These are phyloP conservation scores for Dolichallabes microphthalmus DNA, from an alignment of 2,113 vertebrate genomes.

Conservation along the genomic window DNA sequence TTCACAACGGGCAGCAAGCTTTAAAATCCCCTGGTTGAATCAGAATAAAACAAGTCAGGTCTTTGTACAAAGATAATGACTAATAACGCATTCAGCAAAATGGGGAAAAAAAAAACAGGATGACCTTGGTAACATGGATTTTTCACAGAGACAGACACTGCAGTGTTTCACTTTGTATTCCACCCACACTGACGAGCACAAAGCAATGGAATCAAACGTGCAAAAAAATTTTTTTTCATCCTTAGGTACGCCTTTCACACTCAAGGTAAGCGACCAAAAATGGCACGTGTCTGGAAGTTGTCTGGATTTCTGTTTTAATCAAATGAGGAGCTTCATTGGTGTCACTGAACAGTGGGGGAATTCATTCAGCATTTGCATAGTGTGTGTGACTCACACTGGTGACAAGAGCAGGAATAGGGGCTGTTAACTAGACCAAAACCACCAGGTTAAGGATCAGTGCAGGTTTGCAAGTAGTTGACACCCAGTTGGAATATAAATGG, in stretches of 20 bases:
- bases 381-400: background rate
- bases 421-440: background rate
- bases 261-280: constrained; percentile 42
- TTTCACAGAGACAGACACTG: constrained; percentile 43
- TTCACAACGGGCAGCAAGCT: background rate
- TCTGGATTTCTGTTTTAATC: constrained; percentile 9
- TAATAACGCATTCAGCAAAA: background rate
- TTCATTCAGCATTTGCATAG: background rate
- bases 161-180: constrained; percentile 57
- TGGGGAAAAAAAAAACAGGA: background rate
- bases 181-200: constrained; percentile 37
- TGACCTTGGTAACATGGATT: constrained; percentile 32
- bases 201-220: constrained; percentile 49
- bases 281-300: constrained; percentile 44
- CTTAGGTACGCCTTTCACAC: constrained; percentile 18
- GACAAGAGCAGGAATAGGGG: background rate
- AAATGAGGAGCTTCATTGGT: background rate
- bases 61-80: constrained; percentile 2
- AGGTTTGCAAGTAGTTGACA: background rate
- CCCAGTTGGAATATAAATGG: background rate
- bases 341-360: background rate
- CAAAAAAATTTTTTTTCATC: constrained; percentile 42
- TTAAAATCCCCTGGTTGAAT: background rate
- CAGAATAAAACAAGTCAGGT: background rate
- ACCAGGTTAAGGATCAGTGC: background rate